Evolutionary conservation across 2,888 invertebrate genomes (phyloP), one percentile per base, ranked within the genome.

Genomic region (Oscheius sp.): DNA sequence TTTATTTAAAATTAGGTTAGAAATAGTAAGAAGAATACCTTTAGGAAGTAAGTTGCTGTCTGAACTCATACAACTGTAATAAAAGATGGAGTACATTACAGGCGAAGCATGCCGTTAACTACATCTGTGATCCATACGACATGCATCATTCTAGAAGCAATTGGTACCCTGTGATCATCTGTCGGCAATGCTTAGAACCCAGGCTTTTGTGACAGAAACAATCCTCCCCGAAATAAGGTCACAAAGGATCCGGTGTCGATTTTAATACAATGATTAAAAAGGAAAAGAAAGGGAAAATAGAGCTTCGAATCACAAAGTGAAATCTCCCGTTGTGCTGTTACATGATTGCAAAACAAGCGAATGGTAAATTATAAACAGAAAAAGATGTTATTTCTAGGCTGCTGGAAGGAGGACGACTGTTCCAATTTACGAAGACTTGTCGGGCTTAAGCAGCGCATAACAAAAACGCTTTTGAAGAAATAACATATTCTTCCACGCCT

Each of bases 81-180:
- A 24, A 47, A 47, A 54, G 33, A 33, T 54, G 30, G 54, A 54
- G 36, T 54, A 33, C 33, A 33, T 54, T 54, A 54, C 33, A 54
- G 17, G n/a, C 33, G 54, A 17, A 54, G 33, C 5, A 54, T 33
- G 17, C 54, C 20, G 20, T 54, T 54, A 32, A 36, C 33, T 54
- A 54, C 54, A 54, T 54, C 54, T 54, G 54, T 54, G 54, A 54
- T 36, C 54, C 54, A 54, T 54, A 33, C 33, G 54, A 20, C 54
- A 20, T 17, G 36, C 54, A 54, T 54, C 54, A 54, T 54, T 33
- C 33, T 54, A 36, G 24, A 54, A 20, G 54, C 54, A 54, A 54
- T 54, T 54, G 54, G 33, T 32, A 54, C 54, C 54, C 33, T 36
- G 32, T 36, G 54, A 54, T 54, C 54, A 54, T 54, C 54, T 54